Evolutionary conservation across 2,113 vertebrate genomes (phyloP), one percentile per base, ranked within the genome.

Genomic region (Prionailurus viverrinus): DNA sequence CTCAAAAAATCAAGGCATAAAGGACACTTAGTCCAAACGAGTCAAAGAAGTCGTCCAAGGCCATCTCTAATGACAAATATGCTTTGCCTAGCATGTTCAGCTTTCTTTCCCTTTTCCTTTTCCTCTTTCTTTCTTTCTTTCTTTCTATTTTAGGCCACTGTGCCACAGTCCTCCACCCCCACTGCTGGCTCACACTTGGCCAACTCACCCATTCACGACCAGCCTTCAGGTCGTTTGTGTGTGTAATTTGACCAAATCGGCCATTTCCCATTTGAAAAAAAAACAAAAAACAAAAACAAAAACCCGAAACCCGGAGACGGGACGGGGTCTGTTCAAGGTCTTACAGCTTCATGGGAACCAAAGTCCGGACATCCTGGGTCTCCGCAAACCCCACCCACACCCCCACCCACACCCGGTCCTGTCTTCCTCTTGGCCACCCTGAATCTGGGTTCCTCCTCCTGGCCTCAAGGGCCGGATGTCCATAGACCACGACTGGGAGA

Each of bases 131-230:
- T 36, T 9, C 18, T 33, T 27, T 31, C 48, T 21, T 5, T 27
- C 29, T 5, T 2, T 14, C 12, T 45, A 31, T 25, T 3, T 25
- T 21, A 14, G 69, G 68, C 4, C n/a, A 12, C 33, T 4, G 1
- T 5, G 78, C 27, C 0, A 0, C n/a, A 11, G 21, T 39, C 66
- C 13, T 25, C 65, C 14, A 12, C 3, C 12, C 25, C 33, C 76
- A 27, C 66, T 69, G 23, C n/a, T 3, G 21, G 16, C 69, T 69
- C 39, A 51, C 25, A 29, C 58, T 53, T 4, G 33, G 51, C 15
- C n/a, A 0, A 0, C 8, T 16, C 31, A 29, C 13, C 9, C 78
- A 1, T 3, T 65, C 15, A 10, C 10, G 0, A 51, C 69, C 55
- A 58, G 58, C 14, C 65, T 19, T 45, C 16, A 21, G 8, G 45